phyloP scores from a whole-genome alignment of 2,797 vertebrate species.

The Clarias fuscus region DNA sequence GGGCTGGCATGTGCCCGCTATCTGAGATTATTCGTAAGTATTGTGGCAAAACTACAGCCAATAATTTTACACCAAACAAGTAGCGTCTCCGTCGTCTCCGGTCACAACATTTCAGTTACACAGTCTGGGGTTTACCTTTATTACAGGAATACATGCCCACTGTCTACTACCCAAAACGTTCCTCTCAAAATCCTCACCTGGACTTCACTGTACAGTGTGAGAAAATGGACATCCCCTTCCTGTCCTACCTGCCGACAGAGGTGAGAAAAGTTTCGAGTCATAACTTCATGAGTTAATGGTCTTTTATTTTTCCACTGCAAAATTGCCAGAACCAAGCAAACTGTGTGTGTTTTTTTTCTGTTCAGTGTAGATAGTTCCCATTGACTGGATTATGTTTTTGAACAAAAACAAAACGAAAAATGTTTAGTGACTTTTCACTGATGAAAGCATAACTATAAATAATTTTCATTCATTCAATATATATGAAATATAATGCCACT shows the following conservation, averaged over 20 bases:
- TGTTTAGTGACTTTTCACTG: background rate
- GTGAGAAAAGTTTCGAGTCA: conserved; percentile 57
- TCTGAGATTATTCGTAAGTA: conserved; percentile 76
- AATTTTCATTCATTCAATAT: background rate
- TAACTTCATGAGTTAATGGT: background rate
- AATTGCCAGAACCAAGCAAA: background rate
- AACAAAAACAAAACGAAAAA: background rate
- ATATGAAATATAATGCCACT: background rate
- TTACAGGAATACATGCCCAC: conserved; percentile 80
- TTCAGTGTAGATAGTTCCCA: background rate
- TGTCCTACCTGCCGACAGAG: conserved; percentile 80
- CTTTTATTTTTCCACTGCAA: background rate
- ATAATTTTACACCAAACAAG: background rate
- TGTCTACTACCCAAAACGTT: conserved; percentile 78
- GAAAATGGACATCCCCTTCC: conserved; percentile 82
- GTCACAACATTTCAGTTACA: background rate
- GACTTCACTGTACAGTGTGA: conserved; percentile 82
- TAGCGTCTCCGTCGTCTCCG: background rate
- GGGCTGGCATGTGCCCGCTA: conserved; percentile 79
- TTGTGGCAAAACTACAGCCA: background rate
- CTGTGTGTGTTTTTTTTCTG: background rate
- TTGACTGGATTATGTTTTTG: background rate
- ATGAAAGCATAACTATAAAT: too few species aligned
- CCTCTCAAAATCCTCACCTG: conserved; percentile 65
- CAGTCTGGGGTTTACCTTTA: conserved; percentile 10